Conservation (phyloP, 2,113 vertebrate genomes). For the Oreochromis niloticus region DNA sequence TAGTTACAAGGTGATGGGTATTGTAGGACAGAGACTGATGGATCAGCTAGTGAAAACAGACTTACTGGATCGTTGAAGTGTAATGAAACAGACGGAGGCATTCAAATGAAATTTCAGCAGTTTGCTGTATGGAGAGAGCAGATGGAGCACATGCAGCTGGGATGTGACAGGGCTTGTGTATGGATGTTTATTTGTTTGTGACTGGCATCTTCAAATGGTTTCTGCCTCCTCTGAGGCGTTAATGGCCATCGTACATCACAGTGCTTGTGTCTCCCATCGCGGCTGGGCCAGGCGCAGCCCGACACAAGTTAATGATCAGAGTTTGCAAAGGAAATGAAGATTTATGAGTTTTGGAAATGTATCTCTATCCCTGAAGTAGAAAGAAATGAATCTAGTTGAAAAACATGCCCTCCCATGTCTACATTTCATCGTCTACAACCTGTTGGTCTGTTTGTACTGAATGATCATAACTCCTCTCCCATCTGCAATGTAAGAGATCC, state of each 20-base stretch:
- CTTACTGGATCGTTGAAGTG: background rate
- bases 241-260: conserved; percentile 65
- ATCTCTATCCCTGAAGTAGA: background rate
- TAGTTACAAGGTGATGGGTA: background rate
- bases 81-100: conserved; percentile 14
- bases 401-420: background rate
- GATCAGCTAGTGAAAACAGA: conserved; percentile 18
- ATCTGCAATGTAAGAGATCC: background rate
- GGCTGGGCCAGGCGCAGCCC: conserved; percentile 22
- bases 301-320: conserved; percentile 58
- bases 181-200: conserved; percentile 34
- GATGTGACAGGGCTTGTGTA: background rate
- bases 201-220: conserved; percentile 44
- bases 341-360: conserved; percentile 14
- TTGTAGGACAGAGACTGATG: background rate
- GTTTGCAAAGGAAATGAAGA: conserved; percentile 66
- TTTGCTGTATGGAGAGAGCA: conserved; percentile 1
- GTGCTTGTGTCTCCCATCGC: conserved; percentile 16
- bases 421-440: background rate
- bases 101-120: conserved; percentile 4
- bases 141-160: conserved; percentile 6
- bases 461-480: background rate
- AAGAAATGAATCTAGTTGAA: conserved; percentile 18
- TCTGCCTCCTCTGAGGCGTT: conserved; percentile 35
- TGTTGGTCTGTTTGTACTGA: background rate